Evolutionary conservation across 2,113 vertebrate species (phyloP).

Genomic region (Nibea coibor): DNA sequence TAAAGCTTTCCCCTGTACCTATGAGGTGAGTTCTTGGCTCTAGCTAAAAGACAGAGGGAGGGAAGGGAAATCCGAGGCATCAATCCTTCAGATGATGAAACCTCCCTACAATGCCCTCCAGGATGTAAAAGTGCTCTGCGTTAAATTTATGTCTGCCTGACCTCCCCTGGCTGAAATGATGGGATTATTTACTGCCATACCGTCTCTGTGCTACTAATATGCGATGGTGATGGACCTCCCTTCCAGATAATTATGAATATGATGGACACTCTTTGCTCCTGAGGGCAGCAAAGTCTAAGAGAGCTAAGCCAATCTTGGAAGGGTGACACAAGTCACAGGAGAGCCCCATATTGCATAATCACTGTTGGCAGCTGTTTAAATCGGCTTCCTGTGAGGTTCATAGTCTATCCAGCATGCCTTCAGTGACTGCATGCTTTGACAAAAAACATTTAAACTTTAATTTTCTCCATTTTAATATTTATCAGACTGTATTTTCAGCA

Average conservation of each 20-base stretch:
- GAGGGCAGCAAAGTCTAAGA: conserved; percentile 57
- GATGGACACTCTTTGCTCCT: conserved; percentile 68
- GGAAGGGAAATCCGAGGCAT: conserved; percentile 43
- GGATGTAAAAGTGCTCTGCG: conserved; percentile 62
- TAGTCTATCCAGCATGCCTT: conserved; percentile 28
- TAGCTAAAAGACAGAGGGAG: not conserved
- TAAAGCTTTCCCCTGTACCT: conserved; percentile 17
- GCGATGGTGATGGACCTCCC: conserved; percentile 60
- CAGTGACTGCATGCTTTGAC: conserved; percentile 8
- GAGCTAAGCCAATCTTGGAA: conserved; percentile 68
- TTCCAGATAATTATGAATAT: conserved; percentile 69
- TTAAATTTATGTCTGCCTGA: conserved; percentile 70
- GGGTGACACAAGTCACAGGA: conserved; percentile 67
- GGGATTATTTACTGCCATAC: conserved; percentile 74
- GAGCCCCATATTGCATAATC: conserved; percentile 65
- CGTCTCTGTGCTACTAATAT: conserved; percentile 64
- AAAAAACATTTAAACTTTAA: conserved; percentile 34
- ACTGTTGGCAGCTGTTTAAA: conserved; percentile 69
- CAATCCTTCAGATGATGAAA: conserved; percentile 68
- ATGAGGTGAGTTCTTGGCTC: conserved; percentile 22
- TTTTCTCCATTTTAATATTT: conserved; percentile 1
- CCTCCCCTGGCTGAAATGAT: conserved; percentile 69
- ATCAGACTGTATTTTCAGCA: not conserved
- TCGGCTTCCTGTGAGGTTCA: conserved; percentile 54
- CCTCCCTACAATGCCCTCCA: conserved; percentile 60